phyloP scores from a whole-genome alignment of 2,113 vertebrate genomes.

The Trichomycterus rosablanca region DNA sequence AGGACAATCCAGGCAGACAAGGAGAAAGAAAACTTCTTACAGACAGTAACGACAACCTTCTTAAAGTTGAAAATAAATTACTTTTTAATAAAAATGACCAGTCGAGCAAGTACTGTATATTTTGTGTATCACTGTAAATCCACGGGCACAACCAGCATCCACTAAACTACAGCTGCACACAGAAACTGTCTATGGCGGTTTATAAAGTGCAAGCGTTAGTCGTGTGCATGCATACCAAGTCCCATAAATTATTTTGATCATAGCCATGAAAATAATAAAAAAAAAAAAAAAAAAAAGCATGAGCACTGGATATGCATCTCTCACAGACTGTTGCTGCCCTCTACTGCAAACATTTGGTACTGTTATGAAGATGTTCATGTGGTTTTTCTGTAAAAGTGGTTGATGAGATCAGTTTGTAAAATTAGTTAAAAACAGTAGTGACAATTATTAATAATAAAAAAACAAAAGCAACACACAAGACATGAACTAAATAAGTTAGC shows the following conservation, averaged over 20 bases:
- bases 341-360: slow-evolving; percentile 20
- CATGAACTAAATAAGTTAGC: no score
- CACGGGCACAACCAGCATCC: slow-evolving; percentile 3
- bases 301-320: neutral
- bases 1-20: no score
- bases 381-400: no score
- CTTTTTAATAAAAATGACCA: no score
- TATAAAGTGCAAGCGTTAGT: slow-evolving; percentile 16
- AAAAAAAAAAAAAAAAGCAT: neutral
- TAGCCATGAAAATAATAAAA: neutral
- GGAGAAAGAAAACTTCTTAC: no score
- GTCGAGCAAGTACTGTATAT: no score
- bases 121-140: slow-evolving; percentile 1
- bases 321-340: slow-evolving; percentile 25
- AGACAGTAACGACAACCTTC: no score
- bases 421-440: no score
- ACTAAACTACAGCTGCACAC: neutral
- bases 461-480: no score
- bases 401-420: no score
- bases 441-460: no score
- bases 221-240: slow-evolving; percentile 18
- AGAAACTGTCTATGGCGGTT: neutral
- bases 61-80: no score
- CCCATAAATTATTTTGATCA: neutral
- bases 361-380: neutral